phyloP scores from a whole-genome alignment of 2,113 vertebrate species.

The Cacatua alba region DNA sequence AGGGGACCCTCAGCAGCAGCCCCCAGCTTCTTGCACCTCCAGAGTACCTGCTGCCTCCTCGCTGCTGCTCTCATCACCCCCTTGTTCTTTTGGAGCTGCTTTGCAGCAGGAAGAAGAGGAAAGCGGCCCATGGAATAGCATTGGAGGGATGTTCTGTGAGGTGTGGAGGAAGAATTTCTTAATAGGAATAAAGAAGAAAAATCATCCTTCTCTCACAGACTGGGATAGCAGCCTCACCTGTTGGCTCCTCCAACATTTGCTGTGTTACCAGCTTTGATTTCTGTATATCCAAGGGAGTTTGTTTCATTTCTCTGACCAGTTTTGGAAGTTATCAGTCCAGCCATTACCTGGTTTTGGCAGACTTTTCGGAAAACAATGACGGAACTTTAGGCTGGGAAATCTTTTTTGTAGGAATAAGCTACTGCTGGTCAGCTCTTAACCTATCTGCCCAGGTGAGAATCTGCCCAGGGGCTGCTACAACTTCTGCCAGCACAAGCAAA shows the following conservation, averaged over 20 bases:
- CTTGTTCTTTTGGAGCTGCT: background rate
- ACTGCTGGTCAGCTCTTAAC: background rate
- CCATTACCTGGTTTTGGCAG: background rate
- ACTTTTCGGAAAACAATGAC: background rate
- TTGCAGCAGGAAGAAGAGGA: background rate
- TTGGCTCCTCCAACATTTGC: background rate
- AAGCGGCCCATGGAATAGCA: accelerated
- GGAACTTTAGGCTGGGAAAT: background rate
- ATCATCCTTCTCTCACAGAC: background rate
- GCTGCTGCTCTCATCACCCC: background rate
- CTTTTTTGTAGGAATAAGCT: background rate
- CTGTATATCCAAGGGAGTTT: background rate
- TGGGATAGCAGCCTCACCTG: background rate
- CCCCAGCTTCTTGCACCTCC: background rate
- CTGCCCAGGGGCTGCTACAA: background rate
- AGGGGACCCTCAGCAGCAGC: background rate
- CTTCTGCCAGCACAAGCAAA: background rate
- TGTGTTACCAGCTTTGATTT: background rate
- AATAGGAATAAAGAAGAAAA: background rate
- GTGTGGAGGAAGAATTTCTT: background rate
- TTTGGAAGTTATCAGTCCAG: background rate
- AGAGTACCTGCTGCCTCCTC: background rate
- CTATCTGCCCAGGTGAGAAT: background rate
- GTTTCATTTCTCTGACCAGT: background rate
- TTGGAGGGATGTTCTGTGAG: background rate